Base-by-base conservation (phyloP, 2,888 invertebrate genomes). In the Lepidocyrtoides sp. region DNA sequence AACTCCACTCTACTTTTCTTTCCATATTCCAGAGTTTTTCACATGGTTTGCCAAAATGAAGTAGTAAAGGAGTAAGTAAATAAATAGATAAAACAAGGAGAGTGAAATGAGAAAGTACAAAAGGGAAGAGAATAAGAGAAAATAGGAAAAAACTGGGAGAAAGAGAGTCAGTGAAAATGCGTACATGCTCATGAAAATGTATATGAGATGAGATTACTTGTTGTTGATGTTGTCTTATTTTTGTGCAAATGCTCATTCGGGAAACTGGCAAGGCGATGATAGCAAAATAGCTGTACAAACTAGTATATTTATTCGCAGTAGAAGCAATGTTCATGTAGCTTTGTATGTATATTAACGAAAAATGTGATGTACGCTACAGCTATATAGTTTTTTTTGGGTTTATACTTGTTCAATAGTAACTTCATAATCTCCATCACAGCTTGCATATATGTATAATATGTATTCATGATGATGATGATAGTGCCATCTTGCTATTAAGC, bases 141-240 rank as follows among this genome's bases (percentile, higher is more conserved):
- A 2, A 48, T 8, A 8, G 48, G 51, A 54, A 77, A 77, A 5
- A n/a, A n/a, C n/a, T 29, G 51, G 20, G 63, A 26, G 32, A 12
- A 10, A 10, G 10, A 26, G 60, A 26, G 60, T 3, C 4, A 20
- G 51, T 57, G 17, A 14, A 63, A 63, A 63, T 29, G 63, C 3
- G 29, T 29, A 14, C 26, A 63, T 29, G 29, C 1, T 12, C 29
- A 63, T 26, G 26, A 14, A 63, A 12, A 63, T 63, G 63, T 14
- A 63, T 63, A 63, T 63, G 29, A 63, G 63, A 63, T 63, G 63
- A 63, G 63, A 63, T 63, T 63, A 63, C 63, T 63, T 63, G 63
- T 63, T 63, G 63, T 63, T 77, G 77, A n/a, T n/a, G n/a, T n/a
- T n/a, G n/a, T n/a, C n/a, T n/a, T 77, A 26, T 77, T 41, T 72